Conservation (phyloP, 2,113 vertebrate genomes). For the Seriola quinqueradiata region DNA sequence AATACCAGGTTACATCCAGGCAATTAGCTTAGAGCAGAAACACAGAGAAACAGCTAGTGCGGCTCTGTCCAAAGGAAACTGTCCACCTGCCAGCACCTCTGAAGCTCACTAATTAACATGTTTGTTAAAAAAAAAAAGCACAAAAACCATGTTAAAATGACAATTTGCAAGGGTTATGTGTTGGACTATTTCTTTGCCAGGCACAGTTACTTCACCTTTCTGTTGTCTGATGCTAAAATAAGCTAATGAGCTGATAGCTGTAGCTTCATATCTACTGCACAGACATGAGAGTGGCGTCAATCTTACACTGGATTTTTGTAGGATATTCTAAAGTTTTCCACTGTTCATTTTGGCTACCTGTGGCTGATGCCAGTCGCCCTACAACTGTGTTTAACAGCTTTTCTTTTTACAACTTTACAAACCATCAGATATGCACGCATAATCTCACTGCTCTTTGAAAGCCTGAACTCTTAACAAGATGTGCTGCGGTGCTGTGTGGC, state of each 20-base stretch:
- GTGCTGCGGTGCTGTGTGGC: constrained; percentile 27
- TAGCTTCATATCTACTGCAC: background rate
- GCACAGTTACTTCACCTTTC: no score
- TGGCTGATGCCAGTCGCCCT: background rate
- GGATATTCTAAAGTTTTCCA: background rate
- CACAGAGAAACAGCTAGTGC: no score
- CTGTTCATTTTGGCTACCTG: background rate
- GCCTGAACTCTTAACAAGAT: constrained; percentile 35
- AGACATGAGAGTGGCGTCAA: background rate
- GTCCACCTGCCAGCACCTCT: background rate
- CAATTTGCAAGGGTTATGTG: background rate
- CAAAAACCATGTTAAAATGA: background rate
- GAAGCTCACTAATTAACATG: background rate
- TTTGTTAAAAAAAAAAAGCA: background rate
- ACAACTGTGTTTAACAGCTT: background rate
- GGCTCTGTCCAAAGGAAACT: no score
- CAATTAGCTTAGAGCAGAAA: no score
- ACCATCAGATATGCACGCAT: constrained; percentile 8
- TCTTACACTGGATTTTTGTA: background rate
- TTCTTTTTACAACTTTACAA: constrained; percentile 32
- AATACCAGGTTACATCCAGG: no score
- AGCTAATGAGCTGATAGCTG: background rate
- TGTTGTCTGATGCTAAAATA: background rate
- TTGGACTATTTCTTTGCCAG: no score
- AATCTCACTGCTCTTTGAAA: constrained; percentile 38